Evolutionary conservation across 2,888 invertebrate species (phyloP), one percentile per base, ranked within the genome.

Genomic region (Noctua janthe): DNA sequence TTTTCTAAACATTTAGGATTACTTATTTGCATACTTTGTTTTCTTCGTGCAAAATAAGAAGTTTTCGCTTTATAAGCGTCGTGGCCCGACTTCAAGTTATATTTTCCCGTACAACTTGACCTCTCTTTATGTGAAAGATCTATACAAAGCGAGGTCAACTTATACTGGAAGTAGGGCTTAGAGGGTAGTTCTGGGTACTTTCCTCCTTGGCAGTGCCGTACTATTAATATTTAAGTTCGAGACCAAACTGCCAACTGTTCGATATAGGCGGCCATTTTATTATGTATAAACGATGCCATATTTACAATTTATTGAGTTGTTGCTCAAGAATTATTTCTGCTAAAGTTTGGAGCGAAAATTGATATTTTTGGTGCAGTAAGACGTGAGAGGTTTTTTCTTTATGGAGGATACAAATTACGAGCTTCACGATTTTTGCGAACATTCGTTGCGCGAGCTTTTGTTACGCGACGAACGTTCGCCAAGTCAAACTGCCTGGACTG

Each of bases 171-270:
- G 1, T 17, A 23, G 7, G 15, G 3, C 47, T 47, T 69, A 15
- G n/a, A 47, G 47, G 47, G 69, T 35, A 15, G 20, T 20, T 47
- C 10, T 6, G n/a, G 35, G 49, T 56, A 59, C 51, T 29, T 79
- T 35, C 35, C 23, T 62, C 35, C 56, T 75, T 66, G 51, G 67
- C 54, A 74, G 7, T 71, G 64, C 17, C 39, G 69, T 54, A 15
- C 66, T 78, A 67, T 89, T 75, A 87, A 88, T 89, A 89, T 87
- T 89, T 77, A 77, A 87, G 69, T 74, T 51, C 29, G 67, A 66
- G 67, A 67, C 71, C 67, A 71, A 73, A 83, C 72, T 74, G 71
- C 39, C 70, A 66, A 69, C 59, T 66, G 20, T 71, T 71, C 66
- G 51, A 71, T 76, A 73, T 47, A 56, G 43, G 20, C 20, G 56